Evolutionary conservation across 2,888 invertebrate genomes (phyloP), one percentile per base, ranked within the genome.

Genomic region (Drosophila dives): DNA sequence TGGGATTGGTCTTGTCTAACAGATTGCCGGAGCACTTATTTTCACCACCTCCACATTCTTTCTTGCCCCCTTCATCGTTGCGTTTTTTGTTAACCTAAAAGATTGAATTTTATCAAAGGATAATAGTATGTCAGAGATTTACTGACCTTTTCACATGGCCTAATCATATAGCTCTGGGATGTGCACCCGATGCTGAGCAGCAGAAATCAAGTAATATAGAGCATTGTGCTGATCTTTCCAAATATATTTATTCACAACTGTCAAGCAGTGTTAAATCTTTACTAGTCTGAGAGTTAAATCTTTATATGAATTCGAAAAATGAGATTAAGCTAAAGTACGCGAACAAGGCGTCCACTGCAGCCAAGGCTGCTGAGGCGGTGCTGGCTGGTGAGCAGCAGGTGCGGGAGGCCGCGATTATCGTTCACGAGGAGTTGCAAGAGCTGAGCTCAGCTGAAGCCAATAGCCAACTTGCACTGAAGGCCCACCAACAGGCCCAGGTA

Each of bases 301-400:
- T 67, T 66, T 61, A 58, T 42, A 58, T 49, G 56, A 56, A 48
- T 42, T 62, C 53, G 61, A 68, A 86, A 84, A 86, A 83, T 83
- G 87, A 68, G 93, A 95, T 95, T 0, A 96, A 96, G 92, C 94
- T 95, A 0, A 95, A 96, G 92, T 91, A 95, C 45, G 96, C 96
- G 0, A 95, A 96, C 76, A 95, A 95, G 84, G 96, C 96, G 0
- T 91, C 95, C 3, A 94, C 95, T 91, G 96, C 96, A 0, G 95
- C 96, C 0, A 95, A 95, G 88, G 95, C 96, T 0, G 96, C 96
- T 0, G 95, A 95, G 87, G 96, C 96, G 0, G 96, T 95, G 0
- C 92, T 95, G 0, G 94, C 94, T 2, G 95, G 95, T 0, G 96
- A 96, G 80, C 94, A 95, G 79, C 94, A 95, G 2, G 94, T 95